phyloP scores from a whole-genome alignment of 2,797 vertebrate species.

The Echiichthys vipera region DNA sequence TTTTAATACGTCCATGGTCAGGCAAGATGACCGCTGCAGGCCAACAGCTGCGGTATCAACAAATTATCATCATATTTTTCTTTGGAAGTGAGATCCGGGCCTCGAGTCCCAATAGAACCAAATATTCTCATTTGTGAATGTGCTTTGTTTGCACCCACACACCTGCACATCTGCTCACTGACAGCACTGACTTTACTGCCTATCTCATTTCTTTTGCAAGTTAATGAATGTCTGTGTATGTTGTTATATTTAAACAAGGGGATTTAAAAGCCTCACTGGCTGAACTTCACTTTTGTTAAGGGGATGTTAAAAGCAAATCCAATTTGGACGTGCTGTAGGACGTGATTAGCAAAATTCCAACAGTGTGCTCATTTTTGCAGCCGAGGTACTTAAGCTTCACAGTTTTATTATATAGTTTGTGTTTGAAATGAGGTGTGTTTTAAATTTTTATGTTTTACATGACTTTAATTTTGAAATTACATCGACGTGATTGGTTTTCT shows the following conservation, averaged over 20 bases:
- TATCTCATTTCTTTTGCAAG: too few relatives aligned
- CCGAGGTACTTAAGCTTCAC: conserved; percentile 4
- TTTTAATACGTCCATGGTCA: too few relatives aligned
- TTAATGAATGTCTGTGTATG: too few relatives aligned
- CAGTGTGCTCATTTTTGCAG: not conserved
- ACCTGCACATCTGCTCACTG: too few relatives aligned
- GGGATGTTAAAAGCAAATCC: conserved; percentile 19
- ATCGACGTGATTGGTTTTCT: conserved; percentile 23
- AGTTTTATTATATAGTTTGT: not conserved
- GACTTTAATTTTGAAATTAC: conserved; percentile 31
- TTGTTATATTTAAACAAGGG: conserved; percentile 6
- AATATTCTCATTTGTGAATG: too few relatives aligned
- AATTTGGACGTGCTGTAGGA: conserved; percentile 12
- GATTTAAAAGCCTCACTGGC: not conserved
- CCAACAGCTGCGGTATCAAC: too few relatives aligned
- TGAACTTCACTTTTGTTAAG: conserved; percentile 14
- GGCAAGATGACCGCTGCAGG: too few relatives aligned
- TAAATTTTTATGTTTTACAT: not conserved
- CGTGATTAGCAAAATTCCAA: conserved; percentile 39
- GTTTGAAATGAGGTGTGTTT: conserved; percentile 6
- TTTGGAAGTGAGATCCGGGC: too few relatives aligned
- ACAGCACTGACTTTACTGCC: too few relatives aligned
- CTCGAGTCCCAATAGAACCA: too few relatives aligned
- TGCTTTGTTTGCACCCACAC: too few relatives aligned
- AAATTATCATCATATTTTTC: too few relatives aligned